These are phyloP conservation scores for Hydraecia micacea DNA, from an alignment of 2,888 invertebrate genomes.

Conservation along the genomic window DNA sequence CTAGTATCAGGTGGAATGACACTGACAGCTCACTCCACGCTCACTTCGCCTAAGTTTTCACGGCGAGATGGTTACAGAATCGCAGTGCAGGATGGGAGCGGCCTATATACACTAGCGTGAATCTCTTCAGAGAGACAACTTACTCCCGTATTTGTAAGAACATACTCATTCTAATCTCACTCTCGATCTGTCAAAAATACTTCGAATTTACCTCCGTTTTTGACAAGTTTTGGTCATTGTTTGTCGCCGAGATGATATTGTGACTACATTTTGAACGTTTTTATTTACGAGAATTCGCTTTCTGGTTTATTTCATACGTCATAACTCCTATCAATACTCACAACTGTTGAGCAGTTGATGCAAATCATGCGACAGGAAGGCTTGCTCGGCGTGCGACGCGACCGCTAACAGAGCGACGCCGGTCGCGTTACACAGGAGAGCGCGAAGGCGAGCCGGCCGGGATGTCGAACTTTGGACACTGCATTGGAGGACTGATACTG, in stretches of 20 bases:
- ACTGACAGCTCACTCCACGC: too few relatives aligned
- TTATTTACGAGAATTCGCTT: too few relatives aligned
- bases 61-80: too few relatives aligned
- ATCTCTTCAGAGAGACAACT: background rate
- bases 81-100: background rate
- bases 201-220: background rate
- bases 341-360: constrained; percentile 73
- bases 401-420: constrained; percentile 77
- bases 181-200: background rate
- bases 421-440: constrained; percentile 78
- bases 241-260: background rate
- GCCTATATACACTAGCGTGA: background rate
- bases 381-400: constrained; percentile 72
- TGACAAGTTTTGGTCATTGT: background rate
- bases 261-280: too few relatives aligned
- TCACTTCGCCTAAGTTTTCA: too few relatives aligned
- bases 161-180: too few relatives aligned
- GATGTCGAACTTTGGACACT: constrained; percentile 69
- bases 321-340: constrained; percentile 2
- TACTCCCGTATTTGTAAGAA: background rate
- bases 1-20: too few relatives aligned
- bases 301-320: background rate
- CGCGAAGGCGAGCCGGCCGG: constrained; percentile 82
- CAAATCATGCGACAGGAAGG: constrained; percentile 80
- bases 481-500: constrained; percentile 79